Evolutionary conservation across 1,140 invertebrate species (phyloP).

Genomic region (Temnothorax nylanderi): DNA sequence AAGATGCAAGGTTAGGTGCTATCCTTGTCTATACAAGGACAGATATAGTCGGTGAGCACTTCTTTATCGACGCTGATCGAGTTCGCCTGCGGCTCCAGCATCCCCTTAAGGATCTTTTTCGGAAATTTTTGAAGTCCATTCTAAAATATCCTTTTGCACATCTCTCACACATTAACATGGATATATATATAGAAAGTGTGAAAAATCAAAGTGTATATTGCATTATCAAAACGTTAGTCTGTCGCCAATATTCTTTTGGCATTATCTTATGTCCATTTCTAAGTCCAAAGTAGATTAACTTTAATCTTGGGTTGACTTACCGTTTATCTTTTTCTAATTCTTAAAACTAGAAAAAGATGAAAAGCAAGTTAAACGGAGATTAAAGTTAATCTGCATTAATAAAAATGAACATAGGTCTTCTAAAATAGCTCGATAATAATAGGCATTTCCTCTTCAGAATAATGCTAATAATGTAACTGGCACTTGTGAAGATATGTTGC

Average conservation of each 20-base stretch:
- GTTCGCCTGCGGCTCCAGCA: too few relatives aligned
- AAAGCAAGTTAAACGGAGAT: too few relatives aligned
- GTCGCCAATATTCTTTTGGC: not conserved
- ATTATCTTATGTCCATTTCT: not conserved
- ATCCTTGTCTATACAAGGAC: too few relatives aligned
- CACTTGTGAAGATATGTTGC: not conserved
- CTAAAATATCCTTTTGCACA: not conserved
- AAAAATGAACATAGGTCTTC: not conserved
- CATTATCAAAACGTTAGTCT: not conserved
- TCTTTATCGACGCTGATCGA: too few relatives aligned
- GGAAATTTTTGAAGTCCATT: not conserved
- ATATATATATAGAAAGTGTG: not conserved
- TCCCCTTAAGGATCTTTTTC: too few relatives aligned
- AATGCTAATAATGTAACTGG: not conserved
- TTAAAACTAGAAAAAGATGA: too few relatives aligned
- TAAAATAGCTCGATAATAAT: constrained; percentile 52
- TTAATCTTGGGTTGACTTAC: too few relatives aligned
- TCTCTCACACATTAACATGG: not conserved
- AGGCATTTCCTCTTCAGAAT: not conserved
- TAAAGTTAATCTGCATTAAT: too few relatives aligned
- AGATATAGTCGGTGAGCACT: too few relatives aligned
- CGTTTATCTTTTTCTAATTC: too few relatives aligned
- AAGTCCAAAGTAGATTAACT: too few relatives aligned
- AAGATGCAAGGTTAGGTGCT: too few relatives aligned
- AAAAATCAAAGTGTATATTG: not conserved